Evolutionary conservation across 2,113 vertebrate species (phyloP).

Genomic region (Nothocercus nigrocapillus): DNA sequence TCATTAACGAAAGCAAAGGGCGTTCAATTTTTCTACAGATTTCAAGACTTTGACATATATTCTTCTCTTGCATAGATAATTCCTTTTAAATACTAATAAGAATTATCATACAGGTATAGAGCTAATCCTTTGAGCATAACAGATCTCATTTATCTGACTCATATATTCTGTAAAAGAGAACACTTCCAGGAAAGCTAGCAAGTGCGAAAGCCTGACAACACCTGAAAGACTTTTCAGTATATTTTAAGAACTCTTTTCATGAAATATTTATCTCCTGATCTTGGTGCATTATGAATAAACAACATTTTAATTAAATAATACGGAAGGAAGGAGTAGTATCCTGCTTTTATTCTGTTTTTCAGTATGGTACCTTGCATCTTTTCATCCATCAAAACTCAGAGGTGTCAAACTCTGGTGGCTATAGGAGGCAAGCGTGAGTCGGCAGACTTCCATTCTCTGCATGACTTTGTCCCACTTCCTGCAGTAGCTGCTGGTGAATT

Average conservation of each 20-base stretch:
- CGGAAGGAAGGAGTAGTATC: neutral
- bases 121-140: neutral
- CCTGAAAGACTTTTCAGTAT: neutral
- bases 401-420: neutral
- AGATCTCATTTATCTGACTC: neutral
- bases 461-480: neutral
- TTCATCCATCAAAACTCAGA: neutral
- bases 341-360: neutral
- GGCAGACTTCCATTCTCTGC: neutral
- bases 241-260: neutral
- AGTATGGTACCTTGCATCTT: neutral
- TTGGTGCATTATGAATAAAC: neutral
- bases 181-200: neutral
- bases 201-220: neutral
- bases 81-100: neutral
- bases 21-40: neutral
- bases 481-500: neutral
- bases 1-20: neutral
- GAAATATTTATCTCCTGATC: neutral
- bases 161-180: neutral
- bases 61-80: neutral
- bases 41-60: neutral
- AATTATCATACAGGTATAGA: neutral
- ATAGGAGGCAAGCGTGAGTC: neutral
- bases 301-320: neutral